phyloP scores from a whole-genome alignment of 2,113 vertebrate species.

The Gadus chalcogrammus region DNA sequence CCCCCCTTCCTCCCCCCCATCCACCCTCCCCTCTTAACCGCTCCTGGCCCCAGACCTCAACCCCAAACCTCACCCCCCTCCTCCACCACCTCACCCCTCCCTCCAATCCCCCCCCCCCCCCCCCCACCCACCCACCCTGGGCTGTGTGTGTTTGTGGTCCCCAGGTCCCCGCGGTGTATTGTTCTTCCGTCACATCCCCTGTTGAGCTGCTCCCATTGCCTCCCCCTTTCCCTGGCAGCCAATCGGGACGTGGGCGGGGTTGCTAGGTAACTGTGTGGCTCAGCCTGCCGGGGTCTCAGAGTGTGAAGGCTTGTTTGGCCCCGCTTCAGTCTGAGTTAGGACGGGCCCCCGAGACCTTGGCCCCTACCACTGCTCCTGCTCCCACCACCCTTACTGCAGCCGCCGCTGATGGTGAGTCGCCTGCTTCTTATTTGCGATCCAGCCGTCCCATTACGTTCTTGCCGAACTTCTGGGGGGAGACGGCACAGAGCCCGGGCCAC shows the following conservation, averaged over 20 bases:
- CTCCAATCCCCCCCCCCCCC: no score
- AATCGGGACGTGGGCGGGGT: constrained; percentile 92
- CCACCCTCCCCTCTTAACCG: no score
- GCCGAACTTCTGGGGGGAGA: no score
- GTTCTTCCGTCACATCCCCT: constrained; percentile 91
- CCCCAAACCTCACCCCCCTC: no score
- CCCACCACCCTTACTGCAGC: constrained; percentile 66
- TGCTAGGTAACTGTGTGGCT: constrained; percentile 94
- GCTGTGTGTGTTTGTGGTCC: constrained; percentile 82
- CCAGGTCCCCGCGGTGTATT: constrained; percentile 94
- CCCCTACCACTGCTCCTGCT: constrained; percentile 67
- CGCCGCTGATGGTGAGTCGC: constrained; percentile 85
- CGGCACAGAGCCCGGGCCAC: no score
- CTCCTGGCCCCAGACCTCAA: no score
- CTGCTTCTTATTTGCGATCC: constrained; percentile 55
- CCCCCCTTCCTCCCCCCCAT: no score
- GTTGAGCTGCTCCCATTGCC: constrained; percentile 89
- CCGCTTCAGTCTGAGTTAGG: constrained; percentile 96
- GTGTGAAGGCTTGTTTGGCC: constrained; percentile 96
- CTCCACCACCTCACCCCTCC: no score
- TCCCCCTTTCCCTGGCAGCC: constrained; percentile 84
- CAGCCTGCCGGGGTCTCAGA: constrained; percentile 93
- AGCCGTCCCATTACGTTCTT: background rate
- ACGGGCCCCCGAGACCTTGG: constrained; percentile 91
- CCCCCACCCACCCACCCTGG: constrained; percentile 42